Conservation (phyloP, 2,113 vertebrate species). For the Sitta europaea region DNA sequence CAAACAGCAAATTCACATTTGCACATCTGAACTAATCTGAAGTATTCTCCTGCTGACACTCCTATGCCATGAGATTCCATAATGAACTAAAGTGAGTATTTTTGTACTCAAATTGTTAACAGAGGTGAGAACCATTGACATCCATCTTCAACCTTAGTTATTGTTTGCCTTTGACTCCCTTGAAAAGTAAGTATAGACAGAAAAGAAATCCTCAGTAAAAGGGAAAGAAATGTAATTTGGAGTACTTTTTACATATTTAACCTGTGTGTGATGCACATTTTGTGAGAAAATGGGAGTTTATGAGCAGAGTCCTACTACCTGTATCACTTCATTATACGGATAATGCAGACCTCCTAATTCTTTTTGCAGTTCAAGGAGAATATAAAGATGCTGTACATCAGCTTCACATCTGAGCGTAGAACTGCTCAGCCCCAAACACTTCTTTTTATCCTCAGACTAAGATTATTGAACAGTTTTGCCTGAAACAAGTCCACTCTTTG, state of each 20-base stretch:
- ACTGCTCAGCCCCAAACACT: not conserved
- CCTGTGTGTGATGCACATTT: not conserved
- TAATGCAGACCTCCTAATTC: not conserved
- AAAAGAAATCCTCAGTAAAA: not conserved
- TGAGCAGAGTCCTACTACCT: not conserved
- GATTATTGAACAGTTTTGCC: not conserved
- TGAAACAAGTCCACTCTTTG: not conserved
- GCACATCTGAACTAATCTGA: not conserved
- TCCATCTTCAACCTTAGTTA: not conserved
- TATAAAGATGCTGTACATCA: not conserved
- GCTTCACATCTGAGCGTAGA: not conserved
- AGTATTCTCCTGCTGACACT: not conserved
- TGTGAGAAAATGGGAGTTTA: not conserved
- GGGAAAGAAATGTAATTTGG: not conserved
- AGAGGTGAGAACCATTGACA: not conserved
- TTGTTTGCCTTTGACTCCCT: not conserved
- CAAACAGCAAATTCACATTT: slow-evolving; percentile 25
- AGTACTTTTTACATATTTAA: not conserved
- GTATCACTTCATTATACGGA: not conserved
- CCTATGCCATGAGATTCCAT: not conserved
- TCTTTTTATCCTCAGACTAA: not conserved
- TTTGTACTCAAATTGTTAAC: not conserved
- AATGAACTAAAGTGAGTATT: not conserved
- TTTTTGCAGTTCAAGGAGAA: not conserved
- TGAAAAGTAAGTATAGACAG: not conserved